Evolutionary conservation across 1,140 invertebrate genomes (phyloP), one percentile per base, ranked within the genome.

Genomic region (Palaemon carinicauda): DNA sequence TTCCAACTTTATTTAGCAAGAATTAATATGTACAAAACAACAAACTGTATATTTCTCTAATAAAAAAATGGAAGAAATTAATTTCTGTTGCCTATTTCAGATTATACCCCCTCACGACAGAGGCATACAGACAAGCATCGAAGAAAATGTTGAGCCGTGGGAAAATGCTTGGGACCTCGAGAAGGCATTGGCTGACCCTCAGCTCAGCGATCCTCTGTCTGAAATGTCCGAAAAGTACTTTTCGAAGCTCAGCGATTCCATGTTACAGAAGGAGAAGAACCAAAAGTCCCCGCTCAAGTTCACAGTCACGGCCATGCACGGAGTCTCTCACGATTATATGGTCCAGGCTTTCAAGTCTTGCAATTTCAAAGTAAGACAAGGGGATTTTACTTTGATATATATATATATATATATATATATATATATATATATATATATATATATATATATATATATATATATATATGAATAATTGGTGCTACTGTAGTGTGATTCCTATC

Each of bases 251-350:
- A 91, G 91, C 12, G 90, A 93, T 15, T 91, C 81, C 17, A 91
- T 89, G 89, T 82, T 87, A 27, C 89, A 75, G 83, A 92, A 91
- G 87, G 91, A 92, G 19, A 78, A 93, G 19, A 97, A 97, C 91
- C 90, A 90, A 60, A 93, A 91, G 21, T 93, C 94, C 3, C 91
- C 92, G 29, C 90, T 97, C 5, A 94, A 93, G 89, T 95, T 97
- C 88, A 96, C 96, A 0, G 99, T 99, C 90, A 99, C 98, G 65
- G 96, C 98, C 0, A 98, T 99, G 96, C 99, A 99, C 91, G 99
- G 99, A 31, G 98, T 99, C 19, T 98, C 98, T 1, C 95, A 96
- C 91, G 91, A 94, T 15, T 98, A 95, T 91, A 94, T 98, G 88
- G 90, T 93, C 56, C 92, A 94, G 89, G 95, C 96, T 9, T 97